phyloP scores from a whole-genome alignment of 2,113 vertebrate species.

The Mesembrinibis cayennensis region DNA sequence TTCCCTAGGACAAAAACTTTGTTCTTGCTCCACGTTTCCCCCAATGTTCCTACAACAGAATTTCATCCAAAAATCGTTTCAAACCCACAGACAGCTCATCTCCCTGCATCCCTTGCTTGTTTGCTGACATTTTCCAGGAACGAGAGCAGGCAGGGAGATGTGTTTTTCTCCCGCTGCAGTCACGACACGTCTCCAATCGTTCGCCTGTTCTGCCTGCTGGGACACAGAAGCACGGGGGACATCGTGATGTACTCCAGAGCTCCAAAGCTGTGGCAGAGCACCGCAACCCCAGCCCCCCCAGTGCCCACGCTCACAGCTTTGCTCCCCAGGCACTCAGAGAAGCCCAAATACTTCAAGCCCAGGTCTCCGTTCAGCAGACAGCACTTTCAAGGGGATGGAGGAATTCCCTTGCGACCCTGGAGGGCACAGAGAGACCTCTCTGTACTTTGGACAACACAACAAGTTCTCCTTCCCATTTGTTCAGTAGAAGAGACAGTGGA shows the following conservation, averaged over 20 bases:
- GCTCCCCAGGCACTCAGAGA: not conserved
- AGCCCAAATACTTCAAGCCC: not conserved
- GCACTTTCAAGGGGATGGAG: not conserved
- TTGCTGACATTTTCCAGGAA: not conserved
- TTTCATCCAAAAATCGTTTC: not conserved
- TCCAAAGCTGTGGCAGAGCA: not conserved
- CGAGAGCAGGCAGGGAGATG: too few relatives aligned
- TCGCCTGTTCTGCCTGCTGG: not conserved
- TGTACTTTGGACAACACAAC: too few relatives aligned
- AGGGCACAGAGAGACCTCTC: not conserved
- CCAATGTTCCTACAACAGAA: not conserved
- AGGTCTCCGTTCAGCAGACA: not conserved
- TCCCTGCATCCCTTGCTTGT: not conserved
- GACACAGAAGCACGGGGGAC: too few relatives aligned
- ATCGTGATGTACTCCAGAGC: not conserved
- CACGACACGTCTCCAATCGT: accelerated
- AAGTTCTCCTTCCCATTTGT: not conserved
- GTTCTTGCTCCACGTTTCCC: not conserved
- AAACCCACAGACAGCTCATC: not conserved
- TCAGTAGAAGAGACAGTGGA: not conserved
- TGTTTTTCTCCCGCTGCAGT: not conserved
- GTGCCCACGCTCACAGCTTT: not conserved
- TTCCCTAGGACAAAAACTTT: not conserved
- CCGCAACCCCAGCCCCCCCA: not conserved
- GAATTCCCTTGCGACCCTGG: accelerated